phyloP scores from a whole-genome alignment of 2,797 vertebrate genomes.

The Neopelma chrysocephalum region DNA sequence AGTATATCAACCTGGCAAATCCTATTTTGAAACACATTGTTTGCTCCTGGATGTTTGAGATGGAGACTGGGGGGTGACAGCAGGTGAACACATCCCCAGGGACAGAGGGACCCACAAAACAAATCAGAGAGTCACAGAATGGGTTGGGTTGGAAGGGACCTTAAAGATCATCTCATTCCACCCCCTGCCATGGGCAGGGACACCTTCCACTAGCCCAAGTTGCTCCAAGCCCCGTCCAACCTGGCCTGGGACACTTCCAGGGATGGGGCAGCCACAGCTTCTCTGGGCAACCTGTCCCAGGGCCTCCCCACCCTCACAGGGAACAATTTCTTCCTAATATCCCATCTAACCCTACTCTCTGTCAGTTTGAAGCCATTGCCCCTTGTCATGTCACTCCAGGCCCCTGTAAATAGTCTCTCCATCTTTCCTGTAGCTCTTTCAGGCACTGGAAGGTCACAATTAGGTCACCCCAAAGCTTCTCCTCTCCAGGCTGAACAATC shows the following conservation, averaged over 20 bases:
- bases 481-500: no score
- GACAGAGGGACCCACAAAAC: neutral
- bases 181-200: neutral
- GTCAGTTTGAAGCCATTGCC: accelerated
- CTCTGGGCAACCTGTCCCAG: neutral
- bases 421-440: neutral
- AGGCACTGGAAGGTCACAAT: neutral
- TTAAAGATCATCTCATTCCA: neutral
- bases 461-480: neutral
- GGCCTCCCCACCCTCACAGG: accelerated
- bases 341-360: accelerated
- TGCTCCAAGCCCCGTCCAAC: neutral
- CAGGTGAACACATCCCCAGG: neutral
- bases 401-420: accelerated
- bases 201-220: neutral
- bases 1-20: neutral
- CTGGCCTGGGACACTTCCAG: neutral
- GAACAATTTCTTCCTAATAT: accelerated
- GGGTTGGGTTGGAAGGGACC: neutral
- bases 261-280: neutral
- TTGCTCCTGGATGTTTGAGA: neutral
- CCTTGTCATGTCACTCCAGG: neutral
- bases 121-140: neutral
- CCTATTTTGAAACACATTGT: accelerated
- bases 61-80: neutral